Conservation (phyloP, 1,140 invertebrate genomes). For the Hyposmocoma kahamanoa region DNA sequence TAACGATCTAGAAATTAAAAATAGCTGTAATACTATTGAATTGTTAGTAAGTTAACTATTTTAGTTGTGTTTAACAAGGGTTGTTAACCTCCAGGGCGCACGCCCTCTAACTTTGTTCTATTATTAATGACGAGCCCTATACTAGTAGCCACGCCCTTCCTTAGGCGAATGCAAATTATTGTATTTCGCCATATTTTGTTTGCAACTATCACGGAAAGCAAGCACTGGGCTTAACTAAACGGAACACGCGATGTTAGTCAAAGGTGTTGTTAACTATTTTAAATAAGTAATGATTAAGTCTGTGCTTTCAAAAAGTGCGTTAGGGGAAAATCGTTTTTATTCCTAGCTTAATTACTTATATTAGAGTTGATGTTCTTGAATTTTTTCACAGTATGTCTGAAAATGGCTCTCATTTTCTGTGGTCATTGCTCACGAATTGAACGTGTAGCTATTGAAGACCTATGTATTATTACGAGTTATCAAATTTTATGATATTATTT, state of each 20-base stretch:
- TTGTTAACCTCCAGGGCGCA: constrained; percentile 59
- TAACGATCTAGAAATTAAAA: constrained; percentile 21
- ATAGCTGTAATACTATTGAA: constrained; percentile 37
- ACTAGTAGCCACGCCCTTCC: constrained; percentile 51
- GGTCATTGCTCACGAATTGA: neutral
- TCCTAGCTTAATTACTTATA: neutral
- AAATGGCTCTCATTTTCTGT: no score
- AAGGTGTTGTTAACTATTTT: constrained; percentile 6
- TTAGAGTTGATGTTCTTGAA: neutral
- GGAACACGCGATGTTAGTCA: constrained; percentile 29
- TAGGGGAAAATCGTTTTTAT: neutral
- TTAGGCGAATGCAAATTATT: constrained; percentile 60
- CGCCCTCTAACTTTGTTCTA: constrained; percentile 62
- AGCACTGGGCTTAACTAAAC: constrained; percentile 8
- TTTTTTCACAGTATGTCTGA: neutral
- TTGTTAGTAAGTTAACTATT: constrained; percentile 47
- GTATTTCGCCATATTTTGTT: constrained; percentile 55
- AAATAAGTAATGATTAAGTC: neutral
- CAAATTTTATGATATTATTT: no score
- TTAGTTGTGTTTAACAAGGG: constrained; percentile 49
- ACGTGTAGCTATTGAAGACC: no score
- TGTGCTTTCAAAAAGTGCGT: neutral
- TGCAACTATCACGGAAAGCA: constrained; percentile 22
- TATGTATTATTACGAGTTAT: no score
- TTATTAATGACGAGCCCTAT: constrained; percentile 69